These are phyloP conservation scores for Cephus rjabovi DNA, from an alignment of 2,888 invertebrate genomes.

Conservation along the genomic window DNA sequence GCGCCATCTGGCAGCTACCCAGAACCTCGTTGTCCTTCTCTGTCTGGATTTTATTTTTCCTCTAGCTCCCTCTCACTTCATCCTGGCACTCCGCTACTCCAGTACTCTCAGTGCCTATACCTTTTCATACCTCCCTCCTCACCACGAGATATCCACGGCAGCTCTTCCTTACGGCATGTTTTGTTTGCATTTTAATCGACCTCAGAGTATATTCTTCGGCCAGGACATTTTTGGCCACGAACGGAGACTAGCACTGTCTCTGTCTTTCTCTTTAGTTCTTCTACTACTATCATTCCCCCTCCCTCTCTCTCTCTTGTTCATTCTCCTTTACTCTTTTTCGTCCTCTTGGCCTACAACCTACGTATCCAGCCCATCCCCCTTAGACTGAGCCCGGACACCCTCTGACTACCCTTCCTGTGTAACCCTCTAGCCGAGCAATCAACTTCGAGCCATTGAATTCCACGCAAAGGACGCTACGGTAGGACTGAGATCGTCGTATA, in stretches of 20 bases:
- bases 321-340: background rate
- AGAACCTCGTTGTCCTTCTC: conserved; percentile 34
- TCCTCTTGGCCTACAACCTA: background rate
- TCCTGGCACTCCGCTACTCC: background rate
- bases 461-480: background rate
- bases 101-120: background rate
- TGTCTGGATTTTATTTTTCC: conserved; percentile 13
- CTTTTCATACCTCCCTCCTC: background rate
- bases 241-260: background rate
- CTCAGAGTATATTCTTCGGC: conserved; percentile 24
- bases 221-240: conserved; percentile 23
- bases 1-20: conserved; percentile 53
- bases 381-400: conserved; percentile 17
- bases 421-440: background rate
- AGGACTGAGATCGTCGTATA: background rate
- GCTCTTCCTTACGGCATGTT: conserved; percentile 18
- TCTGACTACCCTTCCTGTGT: background rate
- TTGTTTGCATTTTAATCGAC: conserved; percentile 44
- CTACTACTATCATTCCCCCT: no score
- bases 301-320: no score
- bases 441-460: conserved; percentile 5
- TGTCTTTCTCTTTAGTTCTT: no score
- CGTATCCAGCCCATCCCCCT: background rate
- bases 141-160: background rate
- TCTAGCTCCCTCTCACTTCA: conserved; percentile 14